Evolutionary conservation across 1,140 invertebrate genomes (phyloP), one percentile per base, ranked within the genome.

Genomic region (Macrobrachium nipponense): DNA sequence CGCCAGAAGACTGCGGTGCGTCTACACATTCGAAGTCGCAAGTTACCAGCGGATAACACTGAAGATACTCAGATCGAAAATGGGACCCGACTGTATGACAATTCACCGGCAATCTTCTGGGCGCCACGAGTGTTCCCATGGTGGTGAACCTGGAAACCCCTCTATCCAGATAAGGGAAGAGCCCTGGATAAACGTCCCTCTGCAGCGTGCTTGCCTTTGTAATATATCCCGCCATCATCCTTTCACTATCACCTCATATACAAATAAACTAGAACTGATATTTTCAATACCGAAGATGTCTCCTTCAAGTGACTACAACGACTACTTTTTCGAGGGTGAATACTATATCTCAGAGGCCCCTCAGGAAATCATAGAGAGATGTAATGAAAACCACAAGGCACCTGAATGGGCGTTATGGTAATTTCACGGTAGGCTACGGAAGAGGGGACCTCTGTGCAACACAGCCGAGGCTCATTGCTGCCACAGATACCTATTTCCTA

Each of bases 241-340:
- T 23, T 87, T 87, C 51, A 87, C 44, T 60, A 66, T 89, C 17
- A 44, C 87, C 61, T 89, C 88, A 15, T 89, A 89, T 66, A 89
- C 88, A 15, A 70, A 80, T 44, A 70, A 43, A 64, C 62, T 89
- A n/a, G 73, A 51, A 12, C 72, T 89, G 14, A 89, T 83, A 59
- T 89, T 87, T 61, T 78, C 68, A 36, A 79, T 89, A 15, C 86
- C 88, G 10, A 61, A 85, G 78, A 89, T 89, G 88, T 76, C 88
- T 27, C 83, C 88, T 15, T 81, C 77, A 5, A 61, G 87, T 17
- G 88, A 89, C 61, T 89, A 87, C 64, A 86, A 80, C 20, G 70
- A 87, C 51, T 89, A 75, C 51, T 89, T 82, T 78, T 89, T 89
- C 62, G 88, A 87, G 79, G 88, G 88, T 18, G 88, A 89, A 27